Conservation (phyloP, 1,140 invertebrate species). For the Atta colombica region DNA sequence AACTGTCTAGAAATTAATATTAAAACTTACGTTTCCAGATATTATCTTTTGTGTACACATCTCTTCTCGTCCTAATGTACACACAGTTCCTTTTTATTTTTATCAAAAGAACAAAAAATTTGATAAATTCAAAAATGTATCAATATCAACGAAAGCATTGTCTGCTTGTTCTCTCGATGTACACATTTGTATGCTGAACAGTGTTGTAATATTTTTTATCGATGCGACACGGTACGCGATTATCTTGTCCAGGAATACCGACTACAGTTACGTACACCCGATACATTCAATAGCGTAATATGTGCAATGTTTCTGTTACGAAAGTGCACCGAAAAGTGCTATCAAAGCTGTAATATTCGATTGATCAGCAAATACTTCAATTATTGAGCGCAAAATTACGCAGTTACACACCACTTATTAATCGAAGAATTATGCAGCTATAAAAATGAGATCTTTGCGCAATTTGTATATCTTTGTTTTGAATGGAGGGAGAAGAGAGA, state of each 20-base stretch:
- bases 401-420: not conserved
- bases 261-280: slow-evolving; percentile 28
- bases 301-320: slow-evolving; percentile 23
- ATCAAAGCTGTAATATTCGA: slow-evolving; percentile 25
- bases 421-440: not conserved
- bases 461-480: slow-evolving; percentile 5
- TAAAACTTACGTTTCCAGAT: not conserved
- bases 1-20: not conserved
- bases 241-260: slow-evolving; percentile 25
- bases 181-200: not conserved
- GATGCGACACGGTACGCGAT: slow-evolving; percentile 22
- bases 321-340: slow-evolving; percentile 30
- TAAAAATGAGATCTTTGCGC: slow-evolving; percentile 31
- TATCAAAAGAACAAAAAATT: not conserved
- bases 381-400: slow-evolving; percentile 38
- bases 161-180: not conserved
- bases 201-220: slow-evolving; percentile 18
- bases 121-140: not conserved
- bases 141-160: not conserved
- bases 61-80: not conserved
- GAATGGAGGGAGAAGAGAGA: not conserved
- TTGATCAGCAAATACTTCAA: slow-evolving; percentile 29
- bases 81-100: not conserved
- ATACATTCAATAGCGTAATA: slow-evolving; percentile 48
- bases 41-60: not conserved